Evolutionary conservation across 2,797 vertebrate species (phyloP).

Genomic region (Microctenopoma steveboyesi): DNA sequence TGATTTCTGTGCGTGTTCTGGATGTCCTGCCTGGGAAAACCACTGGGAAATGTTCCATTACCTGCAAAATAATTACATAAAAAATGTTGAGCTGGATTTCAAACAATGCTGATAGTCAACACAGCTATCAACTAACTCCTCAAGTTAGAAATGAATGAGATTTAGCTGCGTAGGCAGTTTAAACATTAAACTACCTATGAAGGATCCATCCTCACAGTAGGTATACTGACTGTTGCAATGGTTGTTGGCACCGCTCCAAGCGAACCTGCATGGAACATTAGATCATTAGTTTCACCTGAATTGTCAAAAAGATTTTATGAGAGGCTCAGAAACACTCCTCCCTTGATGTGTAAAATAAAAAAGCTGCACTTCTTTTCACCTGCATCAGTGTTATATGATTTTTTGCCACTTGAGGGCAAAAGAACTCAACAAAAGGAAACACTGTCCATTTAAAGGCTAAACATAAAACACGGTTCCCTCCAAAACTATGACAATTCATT

Average conservation of each 20-base stretch:
- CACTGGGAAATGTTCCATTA: constrained; percentile 87
- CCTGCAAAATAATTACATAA: constrained; percentile 73
- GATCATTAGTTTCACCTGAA: background rate
- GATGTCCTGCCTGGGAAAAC: constrained; percentile 84
- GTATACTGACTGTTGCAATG: constrained; percentile 77
- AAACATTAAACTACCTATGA: constrained; percentile 43
- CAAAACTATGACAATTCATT: too few relatives aligned
- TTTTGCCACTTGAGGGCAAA: background rate
- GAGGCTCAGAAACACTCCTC: background rate
- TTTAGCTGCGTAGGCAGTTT: too few relatives aligned
- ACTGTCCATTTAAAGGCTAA: background rate
- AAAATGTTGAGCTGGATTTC: background rate
- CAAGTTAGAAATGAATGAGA: too few relatives aligned
- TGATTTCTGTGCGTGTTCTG: constrained; percentile 78
- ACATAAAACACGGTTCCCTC: background rate
- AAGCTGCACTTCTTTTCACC: background rate
- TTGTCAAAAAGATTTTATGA: too few relatives aligned
- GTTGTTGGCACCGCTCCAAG: constrained; percentile 79
- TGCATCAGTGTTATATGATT: background rate
- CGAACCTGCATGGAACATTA: constrained; percentile 72
- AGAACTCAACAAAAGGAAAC: background rate
- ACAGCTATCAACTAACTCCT: background rate
- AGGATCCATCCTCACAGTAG: constrained; percentile 72
- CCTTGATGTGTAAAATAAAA: too few relatives aligned
- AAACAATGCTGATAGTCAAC: background rate